Percentiles rank a stretch among this genome's conserved stretches.
Evolutionary conservation across 2,888 invertebrate genomes (phyloP).

Genomic region (Luperina nickerlii): DNA sequence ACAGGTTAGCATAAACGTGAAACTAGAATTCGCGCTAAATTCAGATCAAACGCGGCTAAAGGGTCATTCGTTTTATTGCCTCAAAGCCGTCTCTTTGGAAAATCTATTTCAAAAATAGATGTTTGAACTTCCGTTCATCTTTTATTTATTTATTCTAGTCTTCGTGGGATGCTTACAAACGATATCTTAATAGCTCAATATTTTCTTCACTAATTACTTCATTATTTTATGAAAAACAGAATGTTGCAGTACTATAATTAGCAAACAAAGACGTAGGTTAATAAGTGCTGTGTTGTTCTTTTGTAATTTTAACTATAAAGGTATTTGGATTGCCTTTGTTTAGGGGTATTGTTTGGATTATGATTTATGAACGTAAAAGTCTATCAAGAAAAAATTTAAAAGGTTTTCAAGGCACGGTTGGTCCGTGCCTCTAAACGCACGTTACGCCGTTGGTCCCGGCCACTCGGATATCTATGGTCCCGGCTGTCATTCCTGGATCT

Average conservation of each 20-base stretch:
- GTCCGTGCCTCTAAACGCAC: too few species aligned
- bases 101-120: slow-evolving; percentile 29
- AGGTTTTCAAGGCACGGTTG: too few species aligned
- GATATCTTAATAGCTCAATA: not conserved
- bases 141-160: slow-evolving; percentile 19
- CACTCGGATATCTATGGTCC: too few species aligned
- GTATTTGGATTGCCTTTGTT: not conserved
- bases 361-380: not conserved
- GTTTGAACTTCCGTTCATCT: slow-evolving; percentile 21
- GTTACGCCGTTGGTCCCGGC: too few species aligned
- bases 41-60: slow-evolving; percentile 8
- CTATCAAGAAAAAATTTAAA: not conserved
- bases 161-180: slow-evolving; percentile 9
- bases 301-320: not conserved
- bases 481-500: too few species aligned
- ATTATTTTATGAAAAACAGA: slow-evolving; percentile 35
- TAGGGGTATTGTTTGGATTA: not conserved
- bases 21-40: slow-evolving; percentile 31
- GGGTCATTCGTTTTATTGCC: slow-evolving; percentile 21
- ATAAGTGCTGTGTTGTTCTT: slow-evolving; percentile 1
- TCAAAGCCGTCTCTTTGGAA: slow-evolving; percentile 12
- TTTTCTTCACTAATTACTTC: slow-evolving; percentile 10
- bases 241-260: slow-evolving; percentile 13
- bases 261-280: slow-evolving; percentile 4
- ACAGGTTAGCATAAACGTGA: slow-evolving; percentile 33